Evolutionary conservation across 2,888 invertebrate genomes (phyloP).

Genomic region (Harmothoe impar): DNA sequence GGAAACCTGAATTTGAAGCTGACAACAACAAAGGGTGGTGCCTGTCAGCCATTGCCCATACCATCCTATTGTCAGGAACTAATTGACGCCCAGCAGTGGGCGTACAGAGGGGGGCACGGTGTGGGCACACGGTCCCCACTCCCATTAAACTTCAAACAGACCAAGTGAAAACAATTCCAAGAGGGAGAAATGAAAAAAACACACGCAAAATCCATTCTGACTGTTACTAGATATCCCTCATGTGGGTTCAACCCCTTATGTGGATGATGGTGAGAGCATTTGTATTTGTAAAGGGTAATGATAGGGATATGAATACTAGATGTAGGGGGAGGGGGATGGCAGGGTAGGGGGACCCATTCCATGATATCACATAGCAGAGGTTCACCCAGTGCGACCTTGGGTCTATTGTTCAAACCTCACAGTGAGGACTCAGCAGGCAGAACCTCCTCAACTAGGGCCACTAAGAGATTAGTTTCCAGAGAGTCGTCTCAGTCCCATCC

Average conservation of each 20-base stretch:
- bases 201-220: too few relatives aligned
- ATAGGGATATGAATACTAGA: background rate
- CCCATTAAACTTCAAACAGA: conserved; percentile 25
- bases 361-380: background rate
- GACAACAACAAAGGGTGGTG: background rate
- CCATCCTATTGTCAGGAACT: background rate
- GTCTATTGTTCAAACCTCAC: background rate
- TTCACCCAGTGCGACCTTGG: conserved; percentile 3
- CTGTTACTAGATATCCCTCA: too few relatives aligned
- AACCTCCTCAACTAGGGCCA: background rate
- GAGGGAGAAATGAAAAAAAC: background rate
- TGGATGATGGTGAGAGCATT: too few relatives aligned
- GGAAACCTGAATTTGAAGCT: background rate
- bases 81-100: conserved; percentile 10
- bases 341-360: background rate
- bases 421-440: too few relatives aligned
- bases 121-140: background rate
- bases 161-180: background rate
- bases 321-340: background rate
- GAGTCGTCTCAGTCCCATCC: background rate
- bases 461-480: conserved; percentile 28
- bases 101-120: background rate
- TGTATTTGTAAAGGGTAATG: too few relatives aligned
- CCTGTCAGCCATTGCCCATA: background rate
- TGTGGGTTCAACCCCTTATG: too few relatives aligned